Conservation (phyloP, 2,888 invertebrate genomes). For the Ophioninae sp. region DNA sequence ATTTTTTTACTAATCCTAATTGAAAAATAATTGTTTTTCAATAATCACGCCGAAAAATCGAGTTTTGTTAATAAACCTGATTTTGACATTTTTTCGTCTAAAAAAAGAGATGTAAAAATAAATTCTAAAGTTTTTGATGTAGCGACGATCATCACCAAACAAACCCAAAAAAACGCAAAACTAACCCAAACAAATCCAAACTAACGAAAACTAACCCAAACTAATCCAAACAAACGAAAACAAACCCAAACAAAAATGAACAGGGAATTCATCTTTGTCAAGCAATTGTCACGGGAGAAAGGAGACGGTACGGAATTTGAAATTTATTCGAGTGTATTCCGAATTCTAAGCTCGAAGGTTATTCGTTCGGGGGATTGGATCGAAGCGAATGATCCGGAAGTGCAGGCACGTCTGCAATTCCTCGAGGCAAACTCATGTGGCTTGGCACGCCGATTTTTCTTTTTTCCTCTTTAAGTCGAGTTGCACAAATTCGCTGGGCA, state of each 20-base stretch:
- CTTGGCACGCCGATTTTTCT: slow-evolving; percentile 33
- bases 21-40: too few relatives aligned
- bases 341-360: slow-evolving; percentile 14
- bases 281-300: not conserved
- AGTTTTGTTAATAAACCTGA: too few relatives aligned
- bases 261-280: not conserved
- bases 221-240: too few relatives aligned
- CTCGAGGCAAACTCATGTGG: slow-evolving; percentile 35
- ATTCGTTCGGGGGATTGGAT: slow-evolving; percentile 13
- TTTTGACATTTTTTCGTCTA: too few relatives aligned
- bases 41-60: too few relatives aligned
- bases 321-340: slow-evolving; percentile 4
- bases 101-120: not conserved
- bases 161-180: too few relatives aligned
- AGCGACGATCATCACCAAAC: too few relatives aligned
- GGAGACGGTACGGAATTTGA: not conserved
- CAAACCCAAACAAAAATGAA: not conserved
- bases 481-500: not conserved
- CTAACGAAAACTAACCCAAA: too few relatives aligned
- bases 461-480: not conserved
- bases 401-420: slow-evolving; percentile 54
- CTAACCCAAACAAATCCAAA: too few relatives aligned
- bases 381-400: slow-evolving; percentile 42
- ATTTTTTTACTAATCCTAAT: too few relatives aligned
- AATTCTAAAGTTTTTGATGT: not conserved